A percentile compares a stretch with the other conserved stretches of the same genome.
phyloP scores from a whole-genome alignment of 2,888 invertebrate species.

The Tenodera sinensis region DNA sequence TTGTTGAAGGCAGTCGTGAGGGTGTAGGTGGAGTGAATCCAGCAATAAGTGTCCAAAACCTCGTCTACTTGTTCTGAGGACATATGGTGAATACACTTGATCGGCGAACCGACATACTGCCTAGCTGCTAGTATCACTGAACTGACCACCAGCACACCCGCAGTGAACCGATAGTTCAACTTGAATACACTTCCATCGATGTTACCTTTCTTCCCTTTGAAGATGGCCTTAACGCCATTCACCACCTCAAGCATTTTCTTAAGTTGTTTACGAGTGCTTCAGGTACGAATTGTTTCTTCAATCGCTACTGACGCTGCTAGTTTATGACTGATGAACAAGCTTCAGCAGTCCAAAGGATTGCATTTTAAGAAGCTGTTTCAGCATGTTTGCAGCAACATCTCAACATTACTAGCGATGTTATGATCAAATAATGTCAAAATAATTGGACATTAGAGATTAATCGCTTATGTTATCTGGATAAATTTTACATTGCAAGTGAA shows the following conservation, averaged over 20 bases:
- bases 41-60: slow-evolving; percentile 90
- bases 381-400: no score
- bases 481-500: neutral
- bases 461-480: neutral
- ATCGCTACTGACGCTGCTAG: neutral
- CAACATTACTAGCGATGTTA: no score
- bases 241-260: neutral
- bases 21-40: slow-evolving; percentile 93
- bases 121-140: slow-evolving; percentile 81
- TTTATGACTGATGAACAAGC: neutral
- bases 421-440: no score
- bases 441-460: neutral
- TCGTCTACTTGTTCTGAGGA: slow-evolving; percentile 63
- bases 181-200: slow-evolving; percentile 78
- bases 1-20: slow-evolving; percentile 62
- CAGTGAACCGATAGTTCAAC: slow-evolving; percentile 79
- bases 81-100: slow-evolving; percentile 84
- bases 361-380: neutral
- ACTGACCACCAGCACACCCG: slow-evolving; percentile 75
- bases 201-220: neutral
- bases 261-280: neutral
- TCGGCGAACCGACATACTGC: slow-evolving; percentile 86
- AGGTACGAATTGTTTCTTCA: no score
- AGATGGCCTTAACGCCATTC: neutral
- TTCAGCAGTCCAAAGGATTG: neutral